Evolutionary conservation across 2,113 vertebrate genomes (phyloP), one percentile per base, ranked within the genome.

Genomic region (Gila orcuttii): DNA sequence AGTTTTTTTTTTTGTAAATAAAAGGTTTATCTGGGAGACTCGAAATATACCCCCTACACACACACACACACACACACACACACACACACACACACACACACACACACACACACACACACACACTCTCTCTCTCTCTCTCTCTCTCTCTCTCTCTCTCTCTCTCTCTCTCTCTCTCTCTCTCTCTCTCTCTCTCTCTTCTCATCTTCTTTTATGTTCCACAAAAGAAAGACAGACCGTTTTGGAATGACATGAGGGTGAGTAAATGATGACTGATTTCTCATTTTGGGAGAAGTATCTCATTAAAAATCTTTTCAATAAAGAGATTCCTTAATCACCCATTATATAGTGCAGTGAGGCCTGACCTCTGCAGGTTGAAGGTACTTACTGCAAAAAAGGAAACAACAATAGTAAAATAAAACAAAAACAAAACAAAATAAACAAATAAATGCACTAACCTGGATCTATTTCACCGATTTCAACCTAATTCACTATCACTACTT

Each of bases 351-450:
- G 60, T 47, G 39, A 25, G 50, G 78, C 31, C 77, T 73, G 86
- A 83, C 52, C 83, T 42, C 86, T 89, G 66, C 83, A 87, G 88
- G 88, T 39, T 21, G 59, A 84, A 57, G 6, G 9, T 36, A 45
- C 7, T 33, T 23, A 89, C 31, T 85, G 83, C 86, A 79, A 13
- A 2, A 71, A 77, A 4, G 1, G 17, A 52, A 2, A 3, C 2
- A 59, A 31, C 1, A 19, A 25, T 45, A 19, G 9, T 13, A 7
- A 12, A 45, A 55, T 0, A 11, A 33, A 36, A 6, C 10, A 12
- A 45, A n/a, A 45, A 42, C 1, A 2, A n/a, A 47, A 42, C 1
- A 2, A n/a, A 47, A 47, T 3, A 13, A 15, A 25, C 3, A 75
- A 75, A 7, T 47, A 75, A 8, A 36, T 59, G 0, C 25, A 77